Percentiles rank a stretch among this genome's conserved stretches.
These are phyloP conservation scores for Oreochromis niloticus DNA, from an alignment of 2,113 vertebrate species.

Conservation along the genomic window DNA sequence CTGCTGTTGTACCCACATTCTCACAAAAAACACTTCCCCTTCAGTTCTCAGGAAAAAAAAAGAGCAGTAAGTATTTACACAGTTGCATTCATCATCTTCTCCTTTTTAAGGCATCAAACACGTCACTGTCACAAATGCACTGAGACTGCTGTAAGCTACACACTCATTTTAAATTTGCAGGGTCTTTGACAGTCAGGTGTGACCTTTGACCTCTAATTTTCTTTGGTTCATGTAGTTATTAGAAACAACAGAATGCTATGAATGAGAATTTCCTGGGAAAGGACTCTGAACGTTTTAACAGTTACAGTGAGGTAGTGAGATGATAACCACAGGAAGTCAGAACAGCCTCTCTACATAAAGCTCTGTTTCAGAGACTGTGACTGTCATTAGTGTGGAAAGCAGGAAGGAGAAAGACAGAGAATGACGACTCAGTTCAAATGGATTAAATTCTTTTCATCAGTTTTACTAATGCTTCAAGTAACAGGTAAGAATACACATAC, in stretches of 20 bases:
- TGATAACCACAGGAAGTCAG: neutral
- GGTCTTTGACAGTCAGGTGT: neutral
- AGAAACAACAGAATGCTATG: neutral
- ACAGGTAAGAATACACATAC: neutral
- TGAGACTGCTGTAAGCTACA: neutral
- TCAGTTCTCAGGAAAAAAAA: neutral
- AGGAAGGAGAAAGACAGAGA: neutral
- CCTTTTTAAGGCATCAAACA: neutral
- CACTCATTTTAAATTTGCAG: neutral
- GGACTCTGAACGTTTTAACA: neutral
- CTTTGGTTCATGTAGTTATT: neutral
- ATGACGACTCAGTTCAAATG: neutral
- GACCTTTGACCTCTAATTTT: neutral
- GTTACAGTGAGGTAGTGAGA: neutral
- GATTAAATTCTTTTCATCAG: accelerated
- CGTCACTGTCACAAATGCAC: neutral
- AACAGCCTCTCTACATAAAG: accelerated
- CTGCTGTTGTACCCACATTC: neutral
- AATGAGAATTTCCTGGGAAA: neutral
- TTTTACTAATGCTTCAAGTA: neutral
- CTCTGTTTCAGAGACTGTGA: neutral
- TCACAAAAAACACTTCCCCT: neutral
- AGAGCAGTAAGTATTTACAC: neutral
- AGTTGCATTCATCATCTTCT: neutral
- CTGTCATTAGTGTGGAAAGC: neutral